Conservation (phyloP, 2,797 vertebrate species). For the Gouania willdenowi region DNA sequence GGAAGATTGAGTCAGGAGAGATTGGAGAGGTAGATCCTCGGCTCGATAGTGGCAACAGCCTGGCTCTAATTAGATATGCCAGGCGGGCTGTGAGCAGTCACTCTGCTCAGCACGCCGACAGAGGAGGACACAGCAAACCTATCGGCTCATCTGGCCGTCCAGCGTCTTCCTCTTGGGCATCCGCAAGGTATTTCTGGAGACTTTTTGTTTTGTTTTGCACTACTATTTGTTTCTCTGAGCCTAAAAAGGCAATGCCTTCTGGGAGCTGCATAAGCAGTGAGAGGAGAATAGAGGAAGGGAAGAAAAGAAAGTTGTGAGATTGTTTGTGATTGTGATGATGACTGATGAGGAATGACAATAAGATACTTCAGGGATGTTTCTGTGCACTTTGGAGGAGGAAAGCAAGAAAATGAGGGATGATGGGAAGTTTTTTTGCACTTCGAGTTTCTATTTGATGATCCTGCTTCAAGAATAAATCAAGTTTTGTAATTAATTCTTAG, state of each 20-base stretch:
- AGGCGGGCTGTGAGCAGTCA: slow-evolving; percentile 97
- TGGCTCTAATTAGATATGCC: slow-evolving; percentile 99
- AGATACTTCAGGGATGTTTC: slow-evolving; percentile 61
- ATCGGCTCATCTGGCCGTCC: slow-evolving; percentile 98
- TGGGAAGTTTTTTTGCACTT: slow-evolving; percentile 51
- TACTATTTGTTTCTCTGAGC: slow-evolving; percentile 75
- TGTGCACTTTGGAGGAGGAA: slow-evolving; percentile 8
- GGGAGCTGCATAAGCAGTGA: slow-evolving; percentile 77
- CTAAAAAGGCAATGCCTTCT: slow-evolving; percentile 90
- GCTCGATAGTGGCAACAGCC: slow-evolving; percentile 99
- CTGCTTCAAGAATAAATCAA: too few relatives aligned
- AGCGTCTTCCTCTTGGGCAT: slow-evolving; percentile 96
- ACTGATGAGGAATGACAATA: slow-evolving; percentile 71
- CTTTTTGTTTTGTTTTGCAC: slow-evolving; percentile 83
- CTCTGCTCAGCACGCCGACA: slow-evolving; percentile 95
- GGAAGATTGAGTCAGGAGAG: slow-evolving; percentile 99
- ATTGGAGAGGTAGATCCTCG: slow-evolving; percentile 99
- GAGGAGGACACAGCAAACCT: slow-evolving; percentile 91
- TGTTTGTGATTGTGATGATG: slow-evolving; percentile 70
- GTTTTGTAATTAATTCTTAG: too few relatives aligned
- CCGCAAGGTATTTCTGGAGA: slow-evolving; percentile 92
- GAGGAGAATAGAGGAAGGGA: slow-evolving; percentile 27
- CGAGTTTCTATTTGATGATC: too few relatives aligned
- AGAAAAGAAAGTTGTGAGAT: slow-evolving; percentile 70
- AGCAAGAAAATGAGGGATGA: slow-evolving; percentile 26